Conservation (phyloP, 2,113 vertebrate genomes). For the Entomyzon cyanotis region DNA sequence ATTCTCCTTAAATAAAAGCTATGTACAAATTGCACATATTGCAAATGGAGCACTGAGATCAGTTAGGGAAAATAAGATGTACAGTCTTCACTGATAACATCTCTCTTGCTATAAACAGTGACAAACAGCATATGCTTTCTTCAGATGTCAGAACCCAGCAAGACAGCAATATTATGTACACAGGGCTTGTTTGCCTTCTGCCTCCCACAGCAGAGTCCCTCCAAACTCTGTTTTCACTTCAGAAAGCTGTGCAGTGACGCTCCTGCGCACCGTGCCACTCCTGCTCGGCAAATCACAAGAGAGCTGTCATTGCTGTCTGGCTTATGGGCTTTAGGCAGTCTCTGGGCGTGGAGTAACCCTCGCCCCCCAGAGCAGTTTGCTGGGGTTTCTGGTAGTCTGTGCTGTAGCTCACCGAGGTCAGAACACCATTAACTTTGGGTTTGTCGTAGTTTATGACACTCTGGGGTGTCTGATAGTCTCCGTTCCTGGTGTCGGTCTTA, state of each 20-base stretch:
- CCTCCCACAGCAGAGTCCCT: conserved; percentile 55
- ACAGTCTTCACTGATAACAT: conserved; percentile 53
- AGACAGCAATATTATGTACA: conserved; percentile 72
- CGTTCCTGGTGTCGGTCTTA: conserved; percentile 13
- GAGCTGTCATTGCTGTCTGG: conserved; percentile 71
- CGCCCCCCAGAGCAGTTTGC: background rate
- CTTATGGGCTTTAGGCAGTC: conserved; percentile 75
- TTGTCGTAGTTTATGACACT: conserved; percentile 76
- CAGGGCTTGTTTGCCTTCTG: conserved; percentile 63
- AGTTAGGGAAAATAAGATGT: conserved; percentile 69
- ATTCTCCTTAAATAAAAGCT: conserved; percentile 74
- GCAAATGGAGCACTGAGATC: conserved; percentile 71
- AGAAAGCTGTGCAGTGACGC: conserved; percentile 18
- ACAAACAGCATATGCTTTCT: conserved; percentile 52
- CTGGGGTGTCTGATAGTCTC: conserved; percentile 76
- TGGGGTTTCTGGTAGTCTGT: conserved; percentile 72
- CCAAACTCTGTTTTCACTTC: conserved; percentile 14
- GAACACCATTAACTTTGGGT: conserved; percentile 66
- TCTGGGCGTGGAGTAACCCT: conserved; percentile 77
- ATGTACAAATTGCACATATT: conserved; percentile 80
- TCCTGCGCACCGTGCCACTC: background rate
- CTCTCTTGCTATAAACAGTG: conserved; percentile 60
- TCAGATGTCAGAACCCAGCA: conserved; percentile 59
- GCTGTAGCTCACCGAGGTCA: background rate
- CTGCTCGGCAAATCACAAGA: conserved; percentile 53